Conservation (phyloP, 2,797 vertebrate genomes). For the Onychomys torridus region DNA sequence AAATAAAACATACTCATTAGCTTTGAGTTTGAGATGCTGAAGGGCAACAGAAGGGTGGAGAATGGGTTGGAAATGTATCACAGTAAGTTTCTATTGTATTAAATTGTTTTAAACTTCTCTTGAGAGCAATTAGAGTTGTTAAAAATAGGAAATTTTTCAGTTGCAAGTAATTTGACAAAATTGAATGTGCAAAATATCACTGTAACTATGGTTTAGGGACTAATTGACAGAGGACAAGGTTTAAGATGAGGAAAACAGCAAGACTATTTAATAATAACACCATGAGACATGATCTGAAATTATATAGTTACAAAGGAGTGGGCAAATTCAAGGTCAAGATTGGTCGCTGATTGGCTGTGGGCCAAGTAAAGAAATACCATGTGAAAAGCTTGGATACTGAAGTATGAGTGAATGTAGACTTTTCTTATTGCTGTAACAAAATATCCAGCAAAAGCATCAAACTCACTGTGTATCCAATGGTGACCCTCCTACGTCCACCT, state of each 20-base stretch:
- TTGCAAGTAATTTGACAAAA: neutral
- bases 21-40: neutral
- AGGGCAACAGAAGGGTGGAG: neutral
- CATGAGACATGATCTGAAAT: neutral
- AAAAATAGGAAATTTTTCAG: neutral
- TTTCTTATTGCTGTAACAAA: neutral
- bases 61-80: neutral
- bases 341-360: neutral
- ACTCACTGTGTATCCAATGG: neutral
- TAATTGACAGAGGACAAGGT: neutral
- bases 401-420: neutral
- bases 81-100: neutral
- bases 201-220: neutral
- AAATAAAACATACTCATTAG: neutral
- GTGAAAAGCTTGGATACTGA: neutral
- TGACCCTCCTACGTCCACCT: neutral
- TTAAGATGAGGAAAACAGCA: neutral
- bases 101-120: neutral
- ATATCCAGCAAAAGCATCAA: neutral
- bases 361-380: neutral
- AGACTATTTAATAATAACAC: neutral
- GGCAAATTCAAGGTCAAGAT: neutral
- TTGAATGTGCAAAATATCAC: neutral
- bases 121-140: neutral
- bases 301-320: neutral